Percentiles rank a stretch among this genome's conserved stretches.
These are phyloP conservation scores for Dione juno DNA, from an alignment of 2,888 invertebrate species.

Conservation along the genomic window DNA sequence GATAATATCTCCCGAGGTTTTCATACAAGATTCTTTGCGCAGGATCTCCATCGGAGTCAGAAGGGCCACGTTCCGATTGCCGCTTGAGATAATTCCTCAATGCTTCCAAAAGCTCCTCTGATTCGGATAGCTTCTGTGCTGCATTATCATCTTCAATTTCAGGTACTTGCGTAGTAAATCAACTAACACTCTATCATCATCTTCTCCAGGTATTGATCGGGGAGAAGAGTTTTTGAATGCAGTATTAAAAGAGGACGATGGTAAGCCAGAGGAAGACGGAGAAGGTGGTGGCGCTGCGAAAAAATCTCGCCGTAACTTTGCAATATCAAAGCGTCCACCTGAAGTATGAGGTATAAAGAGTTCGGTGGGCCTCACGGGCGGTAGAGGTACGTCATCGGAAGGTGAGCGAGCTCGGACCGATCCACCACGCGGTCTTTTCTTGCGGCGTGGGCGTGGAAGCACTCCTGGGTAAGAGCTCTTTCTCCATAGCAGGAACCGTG, in stretches of 20 bases:
- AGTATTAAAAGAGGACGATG: constrained; percentile 62
- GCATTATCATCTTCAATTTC: constrained; percentile 81
- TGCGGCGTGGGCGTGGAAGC: constrained; percentile 82
- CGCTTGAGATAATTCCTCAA: constrained; percentile 83
- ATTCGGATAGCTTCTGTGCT: constrained; percentile 75
- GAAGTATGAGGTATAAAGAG: constrained; percentile 78
- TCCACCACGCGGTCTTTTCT: constrained; percentile 85
- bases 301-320: constrained; percentile 87
- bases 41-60: constrained; percentile 65
- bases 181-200: constrained; percentile 83
- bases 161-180: constrained; percentile 87
- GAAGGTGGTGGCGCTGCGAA: constrained; percentile 77
- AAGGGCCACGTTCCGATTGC: constrained; percentile 65
- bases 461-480: constrained; percentile 92
- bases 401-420: constrained; percentile 87
- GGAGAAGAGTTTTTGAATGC: constrained; percentile 66
- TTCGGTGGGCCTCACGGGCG: constrained; percentile 75
- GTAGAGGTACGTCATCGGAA: constrained; percentile 84
- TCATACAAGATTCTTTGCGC: constrained; percentile 84
- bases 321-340: constrained; percentile 87
- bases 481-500: constrained; percentile 91
- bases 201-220: constrained; percentile 59
- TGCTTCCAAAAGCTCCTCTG: constrained; percentile 86
- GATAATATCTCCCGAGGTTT: constrained; percentile 87
- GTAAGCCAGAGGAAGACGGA: constrained; percentile 58